Evolutionary conservation across 2,888 invertebrate species (phyloP).

Genomic region (Gari tellinella): DNA sequence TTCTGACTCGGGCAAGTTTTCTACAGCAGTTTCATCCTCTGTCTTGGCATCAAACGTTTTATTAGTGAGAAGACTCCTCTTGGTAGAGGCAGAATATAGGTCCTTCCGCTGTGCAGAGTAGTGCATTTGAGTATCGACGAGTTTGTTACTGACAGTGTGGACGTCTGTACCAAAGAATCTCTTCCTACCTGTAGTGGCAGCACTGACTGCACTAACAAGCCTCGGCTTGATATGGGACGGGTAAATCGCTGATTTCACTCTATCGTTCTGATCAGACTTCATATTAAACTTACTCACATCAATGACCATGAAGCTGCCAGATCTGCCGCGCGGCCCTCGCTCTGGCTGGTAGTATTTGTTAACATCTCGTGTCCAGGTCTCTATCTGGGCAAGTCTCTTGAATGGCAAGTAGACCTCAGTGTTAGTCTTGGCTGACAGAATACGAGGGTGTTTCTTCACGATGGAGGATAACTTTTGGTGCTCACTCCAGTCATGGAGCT

Average conservation of each 20-base stretch:
- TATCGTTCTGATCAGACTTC: conserved; percentile 38
- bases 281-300: conserved; percentile 56
- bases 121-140: conserved; percentile 63
- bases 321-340: conserved; percentile 24
- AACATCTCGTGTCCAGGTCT: conserved; percentile 66
- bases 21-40: conserved; percentile 22
- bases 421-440: conserved; percentile 45
- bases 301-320: conserved; percentile 56
- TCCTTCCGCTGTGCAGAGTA: conserved; percentile 60
- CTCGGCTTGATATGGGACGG: conserved; percentile 16
- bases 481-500: conserved; percentile 74
- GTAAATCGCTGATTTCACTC: conserved; percentile 47
- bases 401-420: conserved; percentile 60
- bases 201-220: conserved; percentile 36
- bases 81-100: conserved; percentile 45
- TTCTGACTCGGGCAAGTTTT: conserved; percentile 16
- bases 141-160: conserved; percentile 59
- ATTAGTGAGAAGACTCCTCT: conserved; percentile 42
- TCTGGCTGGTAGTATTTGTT: conserved; percentile 52
- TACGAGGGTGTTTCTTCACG: conserved; percentile 32
- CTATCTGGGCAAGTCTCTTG: conserved; percentile 70
- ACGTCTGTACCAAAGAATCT: conserved; percentile 58
- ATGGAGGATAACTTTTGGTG: conserved; percentile 63
- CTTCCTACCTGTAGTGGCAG: conserved; percentile 22
- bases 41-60: conserved; percentile 37